A percentile compares a stretch with the other conserved stretches of the same genome.
phyloP scores from a whole-genome alignment of 2,888 invertebrate genomes.

The Argynnis bischoffii region DNA sequence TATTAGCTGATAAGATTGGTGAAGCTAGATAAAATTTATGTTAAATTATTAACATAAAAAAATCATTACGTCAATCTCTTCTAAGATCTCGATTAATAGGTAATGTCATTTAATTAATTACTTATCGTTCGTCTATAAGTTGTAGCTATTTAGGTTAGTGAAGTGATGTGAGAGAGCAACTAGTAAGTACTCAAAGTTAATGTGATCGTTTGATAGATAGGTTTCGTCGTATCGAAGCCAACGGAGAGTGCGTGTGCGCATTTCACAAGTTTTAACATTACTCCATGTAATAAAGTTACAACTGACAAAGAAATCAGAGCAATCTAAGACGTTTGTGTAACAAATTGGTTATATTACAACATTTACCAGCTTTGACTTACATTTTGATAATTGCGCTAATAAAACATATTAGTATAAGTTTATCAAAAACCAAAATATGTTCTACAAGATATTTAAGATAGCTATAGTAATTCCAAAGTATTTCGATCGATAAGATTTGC shows the following conservation, averaged over 20 bases:
- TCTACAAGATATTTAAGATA: too few species aligned
- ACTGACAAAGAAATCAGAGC: slow-evolving; percentile 17
- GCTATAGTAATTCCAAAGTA: too few species aligned
- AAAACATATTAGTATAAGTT: too few species aligned
- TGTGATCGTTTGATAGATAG: slow-evolving; percentile 15
- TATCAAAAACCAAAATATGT: not conserved
- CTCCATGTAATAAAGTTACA: slow-evolving; percentile 3
- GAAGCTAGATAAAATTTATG: too few species aligned
- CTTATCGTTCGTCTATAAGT: not conserved
- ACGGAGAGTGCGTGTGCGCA: slow-evolving; percentile 18
- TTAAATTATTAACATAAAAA: too few species aligned
- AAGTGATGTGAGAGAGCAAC: slow-evolving; percentile 12
- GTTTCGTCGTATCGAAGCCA: slow-evolving; percentile 11
- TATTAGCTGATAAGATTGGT: too few species aligned
- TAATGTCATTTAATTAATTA: slow-evolving; percentile 9
- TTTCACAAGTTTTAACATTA: slow-evolving; percentile 10
- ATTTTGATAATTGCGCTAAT: not conserved
- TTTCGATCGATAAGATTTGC: too few species aligned
- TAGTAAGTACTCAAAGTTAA: slow-evolving; percentile 5
- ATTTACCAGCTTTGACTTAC: not conserved
- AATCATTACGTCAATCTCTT: too few species aligned
- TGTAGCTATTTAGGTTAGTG: slow-evolving; percentile 14
- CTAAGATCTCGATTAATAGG: not conserved
- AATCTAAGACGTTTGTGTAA: slow-evolving; percentile 8
- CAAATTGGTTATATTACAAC: slow-evolving; percentile 2